Percentiles rank a stretch among this genome's conserved stretches.
These are phyloP conservation scores for Pristionchus entomophagus DNA, from an alignment of 2,888 invertebrate species.

Conservation along the genomic window DNA sequence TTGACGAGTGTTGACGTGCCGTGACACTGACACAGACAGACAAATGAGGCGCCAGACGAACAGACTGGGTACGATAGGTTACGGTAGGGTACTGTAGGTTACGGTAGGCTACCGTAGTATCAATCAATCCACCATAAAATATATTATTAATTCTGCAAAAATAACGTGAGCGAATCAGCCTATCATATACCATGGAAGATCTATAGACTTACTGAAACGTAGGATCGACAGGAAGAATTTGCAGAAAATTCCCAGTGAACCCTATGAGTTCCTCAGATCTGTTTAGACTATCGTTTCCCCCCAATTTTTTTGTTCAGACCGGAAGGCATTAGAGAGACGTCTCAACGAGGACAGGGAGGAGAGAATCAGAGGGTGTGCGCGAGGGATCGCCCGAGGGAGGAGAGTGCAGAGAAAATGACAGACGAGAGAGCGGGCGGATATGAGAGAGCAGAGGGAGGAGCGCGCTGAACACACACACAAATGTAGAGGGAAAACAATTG, in stretches of 20 bases:
- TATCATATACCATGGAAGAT: too few relatives aligned
- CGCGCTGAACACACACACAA: neutral
- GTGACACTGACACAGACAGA: neutral
- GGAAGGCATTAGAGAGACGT: neutral
- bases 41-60: neutral
- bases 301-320: neutral
- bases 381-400: neutral
- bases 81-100: too few relatives aligned
- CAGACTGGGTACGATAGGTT: neutral
- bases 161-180: too few relatives aligned
- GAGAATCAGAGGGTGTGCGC: neutral
- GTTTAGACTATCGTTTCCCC: too few relatives aligned
- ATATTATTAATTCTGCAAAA: too few relatives aligned
- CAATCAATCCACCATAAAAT: too few relatives aligned
- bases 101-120: too few relatives aligned
- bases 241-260: too few relatives aligned
- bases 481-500: conserved; percentile 22
- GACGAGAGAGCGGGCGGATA: neutral
- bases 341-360: neutral
- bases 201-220: too few relatives aligned
- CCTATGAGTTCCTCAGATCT: too few relatives aligned
- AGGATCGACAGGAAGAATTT: too few relatives aligned
- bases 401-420: conserved; percentile 6
- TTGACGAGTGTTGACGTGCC: neutral
- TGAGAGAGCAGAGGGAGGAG: conserved; percentile 3